Conservation (phyloP, 2,113 vertebrate genomes). For the Piaya cayana region DNA sequence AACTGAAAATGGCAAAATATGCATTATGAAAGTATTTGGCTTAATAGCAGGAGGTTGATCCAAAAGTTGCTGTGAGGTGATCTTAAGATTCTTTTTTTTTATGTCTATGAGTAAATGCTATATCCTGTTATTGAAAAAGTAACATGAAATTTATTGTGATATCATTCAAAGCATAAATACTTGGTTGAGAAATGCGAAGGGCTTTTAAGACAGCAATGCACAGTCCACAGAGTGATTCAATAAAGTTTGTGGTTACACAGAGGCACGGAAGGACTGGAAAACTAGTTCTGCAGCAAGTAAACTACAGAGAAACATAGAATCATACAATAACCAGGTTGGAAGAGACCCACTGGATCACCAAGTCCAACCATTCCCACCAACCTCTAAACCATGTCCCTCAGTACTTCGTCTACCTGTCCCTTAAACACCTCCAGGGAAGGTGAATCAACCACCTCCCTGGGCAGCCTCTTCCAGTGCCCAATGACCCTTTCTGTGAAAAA, state of each 20-base stretch:
- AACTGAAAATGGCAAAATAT: neutral
- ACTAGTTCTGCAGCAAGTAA: neutral
- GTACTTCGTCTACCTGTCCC: too few species aligned
- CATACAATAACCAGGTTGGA: too few species aligned
- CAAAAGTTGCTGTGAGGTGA: neutral
- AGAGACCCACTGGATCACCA: too few species aligned
- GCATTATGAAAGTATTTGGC: neutral
- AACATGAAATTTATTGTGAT: neutral
- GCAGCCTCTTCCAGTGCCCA: too few species aligned
- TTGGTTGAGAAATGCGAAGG: constrained; percentile 11
- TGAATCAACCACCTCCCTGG: too few species aligned
- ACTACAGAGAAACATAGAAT: constrained; percentile 3
- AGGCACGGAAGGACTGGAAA: constrained; percentile 11
- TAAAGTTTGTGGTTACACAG: constrained; percentile 10
- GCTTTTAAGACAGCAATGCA: constrained; percentile 24
- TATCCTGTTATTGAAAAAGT: neutral
- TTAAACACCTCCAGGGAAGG: too few species aligned
- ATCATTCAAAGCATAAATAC: neutral
- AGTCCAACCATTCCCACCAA: too few species aligned
- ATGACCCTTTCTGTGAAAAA: too few species aligned
- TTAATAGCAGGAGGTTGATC: neutral
- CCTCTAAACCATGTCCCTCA: too few species aligned
- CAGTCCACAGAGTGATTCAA: constrained; percentile 11
- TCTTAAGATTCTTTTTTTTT: neutral
- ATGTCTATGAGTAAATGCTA: neutral